These are phyloP conservation scores for Otocyon megalotis DNA, from an alignment of 2,113 vertebrate genomes.

Conservation along the genomic window DNA sequence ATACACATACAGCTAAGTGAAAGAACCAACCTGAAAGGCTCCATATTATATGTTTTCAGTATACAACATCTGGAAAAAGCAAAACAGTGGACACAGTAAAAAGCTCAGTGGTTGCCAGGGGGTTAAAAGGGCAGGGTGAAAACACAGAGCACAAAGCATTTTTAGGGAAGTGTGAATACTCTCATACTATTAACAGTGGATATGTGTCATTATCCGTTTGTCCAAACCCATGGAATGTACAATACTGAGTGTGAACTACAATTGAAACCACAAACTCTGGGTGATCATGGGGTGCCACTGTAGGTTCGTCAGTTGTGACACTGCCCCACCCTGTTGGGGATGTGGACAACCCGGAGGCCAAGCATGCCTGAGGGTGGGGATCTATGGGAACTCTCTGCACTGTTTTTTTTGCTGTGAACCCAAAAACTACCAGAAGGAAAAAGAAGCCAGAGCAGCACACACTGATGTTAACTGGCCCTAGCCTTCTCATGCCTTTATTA, in stretches of 20 bases:
- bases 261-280: neutral
- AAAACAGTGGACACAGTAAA: neutral
- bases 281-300: rapidly evolving
- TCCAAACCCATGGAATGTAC: rapidly evolving
- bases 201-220: neutral
- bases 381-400: neutral
- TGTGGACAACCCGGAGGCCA: rapidly evolving
- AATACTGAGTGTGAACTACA: neutral
- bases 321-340: neutral
- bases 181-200: neutral
- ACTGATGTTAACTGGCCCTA: neutral
- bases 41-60: neutral
- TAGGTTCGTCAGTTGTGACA: neutral
- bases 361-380: too few species aligned
- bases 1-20: neutral
- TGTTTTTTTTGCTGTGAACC: neutral
- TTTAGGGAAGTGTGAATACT: neutral
- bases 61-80: neutral
- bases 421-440: neutral
- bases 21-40: neutral
- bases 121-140: neutral
- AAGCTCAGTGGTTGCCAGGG: neutral
- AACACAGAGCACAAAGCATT: neutral
- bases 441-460: neutral
- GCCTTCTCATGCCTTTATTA: constrained; percentile 73